Base-by-base conservation (phyloP, 2,797 vertebrate species). In the Enteromius fasciolatus region DNA sequence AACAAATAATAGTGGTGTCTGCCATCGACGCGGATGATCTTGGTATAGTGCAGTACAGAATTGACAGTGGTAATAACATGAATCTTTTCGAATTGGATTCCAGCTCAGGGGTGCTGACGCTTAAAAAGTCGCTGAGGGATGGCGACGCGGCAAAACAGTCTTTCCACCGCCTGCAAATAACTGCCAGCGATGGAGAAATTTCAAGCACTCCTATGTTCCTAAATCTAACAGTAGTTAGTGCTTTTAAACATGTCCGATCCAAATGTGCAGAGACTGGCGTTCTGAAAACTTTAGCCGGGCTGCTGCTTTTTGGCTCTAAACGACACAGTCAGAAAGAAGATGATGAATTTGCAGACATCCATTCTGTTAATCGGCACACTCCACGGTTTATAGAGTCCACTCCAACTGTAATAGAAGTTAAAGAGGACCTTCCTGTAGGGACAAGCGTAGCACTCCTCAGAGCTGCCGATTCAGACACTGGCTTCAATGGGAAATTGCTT, bases 21-120 rank as follows among this genome's bases (percentile, higher is more conserved):
- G 96, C 96, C 20, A 96, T 96, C 61, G 96, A 97, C 84, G 95
- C 94, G 0, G 96, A 97, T 85, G 95, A 96, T 70, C 92, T 96
- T 5, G 95, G 96, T 88, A 82, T 96, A 87, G 95, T 97, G 20
- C 93, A 86, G 46, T 96, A 96, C 78, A 93, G 93, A 85, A 95
- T 96, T 80, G 93, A 94, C 88, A 92, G 93, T 50, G 96, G 96
- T 20, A 96, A 97, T 69, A 94, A 95, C 36, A 87, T 95, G 4
- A 92, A 91, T 85, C 92, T 96, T 80, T 96, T 97, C 88, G 91
- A 87, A 74, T 87, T 97, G 61, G 92, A 95, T 89, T 93, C 94
- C 78, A 94, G 80, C 90, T 96, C 95, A 46, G 96, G 96, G 46
- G 94, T 96, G 0, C 90, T 97, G 85, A 94, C 94, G 0, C 90